phyloP scores from a whole-genome alignment of 1,140 invertebrate species.

The Lasaia peninsularis region DNA sequence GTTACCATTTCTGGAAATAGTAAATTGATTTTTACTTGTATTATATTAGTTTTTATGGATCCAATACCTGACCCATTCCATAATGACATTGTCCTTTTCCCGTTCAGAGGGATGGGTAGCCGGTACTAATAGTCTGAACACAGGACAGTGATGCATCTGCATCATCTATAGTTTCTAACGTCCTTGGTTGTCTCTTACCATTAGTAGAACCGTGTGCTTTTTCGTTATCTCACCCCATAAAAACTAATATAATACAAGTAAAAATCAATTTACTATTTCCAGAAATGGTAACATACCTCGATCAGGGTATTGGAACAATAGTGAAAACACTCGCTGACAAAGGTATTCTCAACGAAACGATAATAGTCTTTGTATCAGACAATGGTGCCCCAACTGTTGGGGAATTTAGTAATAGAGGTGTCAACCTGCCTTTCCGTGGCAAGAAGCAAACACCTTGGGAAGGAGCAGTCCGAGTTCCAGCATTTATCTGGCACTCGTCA shows the following conservation, averaged over 20 bases:
- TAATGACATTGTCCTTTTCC: too few relatives aligned
- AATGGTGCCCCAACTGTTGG: slow-evolving; percentile 89
- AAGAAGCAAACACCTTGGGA: slow-evolving; percentile 91
- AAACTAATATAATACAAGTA: too few relatives aligned
- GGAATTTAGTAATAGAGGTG: slow-evolving; percentile 86
- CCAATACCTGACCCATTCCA: too few relatives aligned
- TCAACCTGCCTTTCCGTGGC: slow-evolving; percentile 93
- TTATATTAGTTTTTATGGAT: too few relatives aligned
- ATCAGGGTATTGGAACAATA: slow-evolving; percentile 87
- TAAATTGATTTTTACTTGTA: too few relatives aligned
- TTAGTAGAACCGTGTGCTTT: too few relatives aligned
- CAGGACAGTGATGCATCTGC: too few relatives aligned
- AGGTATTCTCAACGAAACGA: slow-evolving; percentile 83
- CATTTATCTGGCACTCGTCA: slow-evolving; percentile 89
- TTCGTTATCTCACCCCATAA: too few relatives aligned
- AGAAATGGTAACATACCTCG: slow-evolving; percentile 55
- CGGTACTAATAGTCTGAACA: too few relatives aligned
- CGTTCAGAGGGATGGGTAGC: too few relatives aligned
- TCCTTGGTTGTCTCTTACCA: too few relatives aligned
- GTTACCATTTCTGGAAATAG: slow-evolving; percentile 52
- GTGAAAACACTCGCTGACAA: slow-evolving; percentile 81
- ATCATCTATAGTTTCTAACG: too few relatives aligned
- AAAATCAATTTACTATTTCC: slow-evolving; percentile 23
- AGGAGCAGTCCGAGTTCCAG: slow-evolving; percentile 87
- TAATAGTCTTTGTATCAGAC: slow-evolving; percentile 87